Percentiles rank a stretch among this genome's conserved stretches.
Conservation (phyloP, 2,888 invertebrate species). For the Tridacna crocea region DNA sequence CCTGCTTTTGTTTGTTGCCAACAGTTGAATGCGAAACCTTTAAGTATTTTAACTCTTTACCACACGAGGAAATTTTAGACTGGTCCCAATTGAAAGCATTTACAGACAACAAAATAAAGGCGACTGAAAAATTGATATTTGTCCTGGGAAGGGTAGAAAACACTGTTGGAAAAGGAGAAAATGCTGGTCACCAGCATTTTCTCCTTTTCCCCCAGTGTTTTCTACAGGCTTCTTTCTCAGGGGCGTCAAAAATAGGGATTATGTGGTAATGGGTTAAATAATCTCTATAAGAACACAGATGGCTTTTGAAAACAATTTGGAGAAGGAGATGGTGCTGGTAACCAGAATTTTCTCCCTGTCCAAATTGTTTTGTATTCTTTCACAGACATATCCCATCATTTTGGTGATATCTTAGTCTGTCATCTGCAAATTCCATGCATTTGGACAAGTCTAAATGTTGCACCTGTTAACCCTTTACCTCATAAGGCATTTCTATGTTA, state of each 20-base stretch:
- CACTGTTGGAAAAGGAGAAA: neutral
- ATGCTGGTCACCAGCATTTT: neutral
- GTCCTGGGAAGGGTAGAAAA: neutral
- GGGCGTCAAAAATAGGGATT: neutral
- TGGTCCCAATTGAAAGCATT: neutral
- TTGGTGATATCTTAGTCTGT: too few species aligned
- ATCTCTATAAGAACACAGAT: neutral
- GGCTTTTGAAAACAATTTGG: too few species aligned
- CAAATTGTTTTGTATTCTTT: too few species aligned
- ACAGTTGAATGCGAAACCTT: too few species aligned
- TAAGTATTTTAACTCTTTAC: neutral
- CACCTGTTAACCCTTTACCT: too few species aligned
- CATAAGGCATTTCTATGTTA: too few species aligned
- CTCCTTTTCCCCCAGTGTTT: neutral
- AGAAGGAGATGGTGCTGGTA: too few species aligned
- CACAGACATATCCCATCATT: too few species aligned
- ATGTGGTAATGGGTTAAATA: neutral
- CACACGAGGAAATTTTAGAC: neutral
- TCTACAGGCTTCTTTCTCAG: neutral
- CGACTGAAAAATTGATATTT: neutral
- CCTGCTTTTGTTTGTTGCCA: too few species aligned
- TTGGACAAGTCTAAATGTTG: too few species aligned
- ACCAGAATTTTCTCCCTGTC: too few species aligned
- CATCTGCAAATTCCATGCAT: too few species aligned
- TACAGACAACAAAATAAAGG: neutral